Percentiles rank a stretch among this genome's conserved stretches.
Evolutionary conservation across 2,888 invertebrate species (phyloP).

Genomic region (Synanthedon tipuliformis): DNA sequence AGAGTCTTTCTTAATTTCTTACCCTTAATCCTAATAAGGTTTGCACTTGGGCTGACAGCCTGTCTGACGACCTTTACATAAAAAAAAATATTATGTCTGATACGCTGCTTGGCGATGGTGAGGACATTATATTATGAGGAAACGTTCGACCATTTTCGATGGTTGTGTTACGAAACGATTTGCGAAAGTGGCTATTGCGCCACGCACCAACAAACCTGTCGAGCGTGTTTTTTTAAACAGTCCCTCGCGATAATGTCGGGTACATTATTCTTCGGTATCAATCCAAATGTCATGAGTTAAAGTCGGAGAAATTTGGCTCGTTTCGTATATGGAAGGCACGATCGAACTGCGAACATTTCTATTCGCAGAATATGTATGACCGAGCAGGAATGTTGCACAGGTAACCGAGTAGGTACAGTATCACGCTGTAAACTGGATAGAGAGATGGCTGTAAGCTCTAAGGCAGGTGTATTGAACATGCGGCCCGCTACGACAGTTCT

Average conservation of each 20-base stretch:
- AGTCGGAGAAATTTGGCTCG: not conserved
- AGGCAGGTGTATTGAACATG: not conserved
- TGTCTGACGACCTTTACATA: no score
- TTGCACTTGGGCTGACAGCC: no score
- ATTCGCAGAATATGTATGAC: constrained; percentile 25
- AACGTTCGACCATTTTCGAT: constrained; percentile 57
- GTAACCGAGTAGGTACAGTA: constrained; percentile 34
- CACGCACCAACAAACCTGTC: constrained; percentile 12
- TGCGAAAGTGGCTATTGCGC: constrained; percentile 56
- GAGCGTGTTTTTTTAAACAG: constrained; percentile 7
- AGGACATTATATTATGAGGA: constrained; percentile 33
- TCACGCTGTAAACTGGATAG: constrained; percentile 48
- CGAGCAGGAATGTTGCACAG: constrained; percentile 43
- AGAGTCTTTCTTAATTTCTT: no score
- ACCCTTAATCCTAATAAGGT: no score
- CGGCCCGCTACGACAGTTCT: no score
- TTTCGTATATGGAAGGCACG: not conserved
- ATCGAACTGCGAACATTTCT: not conserved
- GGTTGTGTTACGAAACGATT: constrained; percentile 43
- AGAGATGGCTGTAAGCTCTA: constrained; percentile 28
- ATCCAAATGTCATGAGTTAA: not conserved
- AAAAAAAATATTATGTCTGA: no score
- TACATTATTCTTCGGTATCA: not conserved
- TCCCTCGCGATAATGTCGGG: constrained; percentile 13
- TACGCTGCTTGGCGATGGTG: constrained; percentile 22